Percentiles rank a stretch among this genome's conserved stretches.
These are phyloP conservation scores for Climacteris rufus DNA, from an alignment of 2,113 vertebrate species.

Conservation along the genomic window DNA sequence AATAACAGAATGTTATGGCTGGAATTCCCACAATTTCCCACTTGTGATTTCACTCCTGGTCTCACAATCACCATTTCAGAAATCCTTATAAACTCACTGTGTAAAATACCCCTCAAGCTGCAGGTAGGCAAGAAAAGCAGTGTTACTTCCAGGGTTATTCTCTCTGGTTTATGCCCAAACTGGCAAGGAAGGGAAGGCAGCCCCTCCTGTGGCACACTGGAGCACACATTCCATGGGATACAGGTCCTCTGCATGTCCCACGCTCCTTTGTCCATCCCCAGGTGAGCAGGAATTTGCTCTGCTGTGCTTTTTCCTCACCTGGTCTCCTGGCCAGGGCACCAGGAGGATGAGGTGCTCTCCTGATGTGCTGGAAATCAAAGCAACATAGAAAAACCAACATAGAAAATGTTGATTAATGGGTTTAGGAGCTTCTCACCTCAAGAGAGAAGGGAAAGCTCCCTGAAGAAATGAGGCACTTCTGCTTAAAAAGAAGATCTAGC, in stretches of 20 bases:
- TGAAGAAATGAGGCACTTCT: background rate
- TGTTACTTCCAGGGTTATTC: background rate
- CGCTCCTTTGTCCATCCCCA: background rate
- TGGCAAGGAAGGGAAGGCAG: background rate
- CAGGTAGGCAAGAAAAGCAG: background rate
- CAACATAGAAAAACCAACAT: too few relatives aligned
- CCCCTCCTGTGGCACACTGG: background rate
- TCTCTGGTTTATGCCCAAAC: background rate
- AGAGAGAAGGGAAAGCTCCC: background rate
- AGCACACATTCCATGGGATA: background rate
- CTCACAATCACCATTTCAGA: background rate
- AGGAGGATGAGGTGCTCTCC: background rate
- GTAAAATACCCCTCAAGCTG: background rate
- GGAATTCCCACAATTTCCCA: background rate
- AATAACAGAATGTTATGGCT: background rate
- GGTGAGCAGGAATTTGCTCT: background rate
- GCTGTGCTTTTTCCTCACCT: background rate
- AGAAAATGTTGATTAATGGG: background rate
- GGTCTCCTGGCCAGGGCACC: background rate
- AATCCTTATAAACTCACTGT: background rate
- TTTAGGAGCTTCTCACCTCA: background rate
- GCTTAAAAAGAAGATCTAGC: background rate
- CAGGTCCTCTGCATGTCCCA: background rate
- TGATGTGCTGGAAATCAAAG: background rate
- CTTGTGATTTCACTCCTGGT: background rate